These are phyloP conservation scores for Pipistrellus pipistrellus DNA, from an alignment of 2,797 vertebrate species.

Conservation along the genomic window DNA sequence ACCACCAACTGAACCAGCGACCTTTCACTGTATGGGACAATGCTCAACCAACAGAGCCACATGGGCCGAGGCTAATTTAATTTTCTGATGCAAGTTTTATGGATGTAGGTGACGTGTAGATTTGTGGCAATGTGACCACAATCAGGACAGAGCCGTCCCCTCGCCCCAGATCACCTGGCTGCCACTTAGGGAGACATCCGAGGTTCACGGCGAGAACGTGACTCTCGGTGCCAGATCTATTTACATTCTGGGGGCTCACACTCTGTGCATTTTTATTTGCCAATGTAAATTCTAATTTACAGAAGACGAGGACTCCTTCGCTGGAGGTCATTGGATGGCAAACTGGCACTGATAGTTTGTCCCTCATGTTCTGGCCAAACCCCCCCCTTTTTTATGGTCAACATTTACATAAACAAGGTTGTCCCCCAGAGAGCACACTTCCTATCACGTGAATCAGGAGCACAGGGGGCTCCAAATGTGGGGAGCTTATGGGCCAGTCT, in stretches of 20 bases:
- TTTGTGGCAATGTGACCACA: background rate
- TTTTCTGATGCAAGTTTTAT: background rate
- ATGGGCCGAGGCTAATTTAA: background rate
- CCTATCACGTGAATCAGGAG: too few species aligned
- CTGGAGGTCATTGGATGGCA: slow-evolving; percentile 16
- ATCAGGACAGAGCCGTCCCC: background rate
- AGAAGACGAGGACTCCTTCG: background rate
- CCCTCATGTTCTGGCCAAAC: background rate
- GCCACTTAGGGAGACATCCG: background rate
- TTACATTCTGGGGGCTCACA: slow-evolving; percentile 41
- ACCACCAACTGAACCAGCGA: background rate
- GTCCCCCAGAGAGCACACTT: background rate
- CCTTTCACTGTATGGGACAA: background rate
- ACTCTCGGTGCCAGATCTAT: background rate
- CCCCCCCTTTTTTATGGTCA: background rate
- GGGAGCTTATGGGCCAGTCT: background rate
- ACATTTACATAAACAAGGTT: background rate
- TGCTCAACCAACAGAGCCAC: background rate
- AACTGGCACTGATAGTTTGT: background rate
- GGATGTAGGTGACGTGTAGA: background rate
- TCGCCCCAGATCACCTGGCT: background rate
- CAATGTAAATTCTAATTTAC: background rate
- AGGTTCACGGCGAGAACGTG: background rate
- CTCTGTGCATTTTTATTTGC: slow-evolving; percentile 5
- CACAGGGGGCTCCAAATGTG: background rate